Base-by-base conservation (phyloP, 1,140 invertebrate species). In the Dreissena polymorpha region DNA sequence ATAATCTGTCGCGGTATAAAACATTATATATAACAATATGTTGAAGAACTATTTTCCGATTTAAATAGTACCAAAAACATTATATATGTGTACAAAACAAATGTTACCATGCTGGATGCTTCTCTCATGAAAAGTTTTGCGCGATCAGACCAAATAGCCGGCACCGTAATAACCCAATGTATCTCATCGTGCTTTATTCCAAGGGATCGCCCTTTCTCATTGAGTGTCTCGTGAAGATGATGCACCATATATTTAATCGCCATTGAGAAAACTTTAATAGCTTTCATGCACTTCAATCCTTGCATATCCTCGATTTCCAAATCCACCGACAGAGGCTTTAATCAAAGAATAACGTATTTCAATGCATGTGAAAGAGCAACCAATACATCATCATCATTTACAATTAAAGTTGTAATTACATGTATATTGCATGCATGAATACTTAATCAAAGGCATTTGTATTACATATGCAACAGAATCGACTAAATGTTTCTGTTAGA, bases 101-200 rank as follows among this genome's bases (percentile, higher is more conserved):
- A 72, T 12, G 16, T 50, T 18, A 70, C 67, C 16, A 49, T 27
- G 5, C 7, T 60, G 39, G 68, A 65, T 18, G 77, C 77, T 21
- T 69, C 53, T 21, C 77, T 55, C 77, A 79, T 79, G 21, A 79
- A 79, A 10, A 25, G 13, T 23, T 79, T 79, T 8, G 77, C 67
- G 12, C 18, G 14, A 55, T 79, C 77, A 71, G 60, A n/a, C 77
- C 77, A 79, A 23, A 79, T 79, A 1, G 77, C 77, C 39, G 77
- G 77, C 21, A 79, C 68, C n/a, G 77, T 79, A 0, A 79, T n/a
- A 39, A 79, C n/a, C 77, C 77, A 79, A 27, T 50, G 77, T 55
- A 79, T 79, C n/a, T 79, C 77, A 6, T 16, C 70, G 13, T 53
- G n/a, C 16, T 7, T 14, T n/a, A 60, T 51, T 50, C 8, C 3